These are phyloP conservation scores for Otolemur crassicaudatus DNA, from an alignment of 2,797 vertebrate genomes.

Conservation along the genomic window DNA sequence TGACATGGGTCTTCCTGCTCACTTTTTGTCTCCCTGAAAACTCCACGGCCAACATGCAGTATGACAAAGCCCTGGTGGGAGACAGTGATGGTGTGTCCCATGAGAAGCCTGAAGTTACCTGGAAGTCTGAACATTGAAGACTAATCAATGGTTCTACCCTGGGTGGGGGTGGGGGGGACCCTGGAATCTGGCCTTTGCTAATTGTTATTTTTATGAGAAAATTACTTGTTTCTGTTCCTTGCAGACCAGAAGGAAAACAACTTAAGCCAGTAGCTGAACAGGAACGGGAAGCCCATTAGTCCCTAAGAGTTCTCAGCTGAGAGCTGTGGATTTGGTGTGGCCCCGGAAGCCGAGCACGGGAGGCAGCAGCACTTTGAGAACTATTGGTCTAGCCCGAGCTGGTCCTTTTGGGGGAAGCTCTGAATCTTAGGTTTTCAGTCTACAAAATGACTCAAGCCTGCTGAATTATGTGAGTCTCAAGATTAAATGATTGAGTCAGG, in stretches of 20 bases:
- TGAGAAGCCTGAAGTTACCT: not conserved
- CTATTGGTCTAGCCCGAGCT: not conserved
- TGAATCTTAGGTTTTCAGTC: not conserved
- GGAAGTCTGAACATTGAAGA: not conserved
- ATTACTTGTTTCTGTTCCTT: conserved; percentile 61
- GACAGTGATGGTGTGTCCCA: fast-evolving
- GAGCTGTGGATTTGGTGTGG: not conserved
- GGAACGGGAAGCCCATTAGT: not conserved
- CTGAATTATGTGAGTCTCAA: not conserved
- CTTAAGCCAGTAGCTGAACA: not conserved
- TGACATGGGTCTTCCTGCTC: not conserved
- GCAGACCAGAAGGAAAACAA: conserved; percentile 51
- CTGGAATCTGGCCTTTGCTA: conserved; percentile 31
- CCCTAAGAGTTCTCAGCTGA: not conserved
- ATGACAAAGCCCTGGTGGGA: fast-evolving
- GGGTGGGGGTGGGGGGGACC: not conserved
- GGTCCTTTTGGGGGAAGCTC: not conserved
- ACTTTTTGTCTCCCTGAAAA: not conserved
- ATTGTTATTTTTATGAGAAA: conserved; percentile 53
- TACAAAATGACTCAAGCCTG: not conserved
- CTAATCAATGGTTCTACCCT: not conserved
- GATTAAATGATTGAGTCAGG: not conserved
- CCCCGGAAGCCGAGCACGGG: not conserved
- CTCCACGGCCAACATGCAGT: fast-evolving
- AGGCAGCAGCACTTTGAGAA: not conserved